Evolutionary conservation across 2,113 vertebrate species (phyloP).

Genomic region (Ptilorrhoa leucosticta): DNA sequence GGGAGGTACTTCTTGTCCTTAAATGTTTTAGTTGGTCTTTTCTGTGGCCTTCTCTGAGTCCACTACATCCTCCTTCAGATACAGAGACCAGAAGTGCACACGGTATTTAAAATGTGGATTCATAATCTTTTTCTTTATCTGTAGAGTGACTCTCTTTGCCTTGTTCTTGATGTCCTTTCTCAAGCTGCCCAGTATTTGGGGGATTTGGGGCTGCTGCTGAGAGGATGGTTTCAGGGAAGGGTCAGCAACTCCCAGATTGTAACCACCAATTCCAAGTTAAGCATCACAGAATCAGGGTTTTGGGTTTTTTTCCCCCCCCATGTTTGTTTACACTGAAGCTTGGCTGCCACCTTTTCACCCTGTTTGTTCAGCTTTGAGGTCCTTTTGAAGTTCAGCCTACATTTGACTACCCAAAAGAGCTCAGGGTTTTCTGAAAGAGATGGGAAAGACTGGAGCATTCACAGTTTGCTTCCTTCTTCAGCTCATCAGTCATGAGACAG

Average conservation of each 20-base stretch:
- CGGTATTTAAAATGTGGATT: neutral
- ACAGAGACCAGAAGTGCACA: neutral
- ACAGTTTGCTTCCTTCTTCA: neutral
- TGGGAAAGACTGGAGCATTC: neutral
- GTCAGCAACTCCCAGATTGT: neutral
- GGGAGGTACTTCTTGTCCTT: neutral
- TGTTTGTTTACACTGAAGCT: neutral
- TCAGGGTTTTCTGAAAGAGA: neutral
- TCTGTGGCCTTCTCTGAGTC: neutral
- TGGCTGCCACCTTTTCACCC: neutral
- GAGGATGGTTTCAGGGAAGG: neutral
- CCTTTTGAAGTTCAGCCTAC: neutral
- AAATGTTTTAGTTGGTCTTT: neutral
- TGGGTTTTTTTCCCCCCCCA: neutral
- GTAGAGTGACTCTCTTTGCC: neutral
- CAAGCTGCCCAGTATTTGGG: neutral
- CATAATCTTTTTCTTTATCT: neutral
- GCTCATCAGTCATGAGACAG: neutral
- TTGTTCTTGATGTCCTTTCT: neutral
- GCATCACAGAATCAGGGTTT: neutral
- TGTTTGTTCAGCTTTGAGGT: conserved; percentile 8
- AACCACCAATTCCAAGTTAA: neutral
- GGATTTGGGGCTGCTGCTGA: neutral
- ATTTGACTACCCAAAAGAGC: neutral
- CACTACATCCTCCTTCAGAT: neutral